These are phyloP conservation scores for Epistrophella euchroma DNA, from an alignment of 2,888 invertebrate genomes.

Conservation along the genomic window DNA sequence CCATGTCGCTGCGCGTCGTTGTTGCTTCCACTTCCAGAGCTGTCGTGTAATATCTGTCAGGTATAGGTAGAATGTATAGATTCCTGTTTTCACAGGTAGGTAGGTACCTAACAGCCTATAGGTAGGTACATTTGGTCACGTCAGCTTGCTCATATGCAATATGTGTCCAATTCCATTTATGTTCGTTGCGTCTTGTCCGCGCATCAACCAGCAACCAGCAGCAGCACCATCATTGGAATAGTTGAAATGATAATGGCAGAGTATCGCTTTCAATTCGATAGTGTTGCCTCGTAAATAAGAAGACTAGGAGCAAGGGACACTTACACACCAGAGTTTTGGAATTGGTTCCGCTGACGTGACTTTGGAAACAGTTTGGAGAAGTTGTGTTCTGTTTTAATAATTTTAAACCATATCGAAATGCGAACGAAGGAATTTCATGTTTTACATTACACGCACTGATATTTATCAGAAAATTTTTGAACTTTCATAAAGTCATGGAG, in stretches of 20 bases:
- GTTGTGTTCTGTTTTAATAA: constrained; percentile 22
- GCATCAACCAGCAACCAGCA: constrained; percentile 40
- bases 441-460: constrained; percentile 16
- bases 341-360: constrained; percentile 55
- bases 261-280: constrained; percentile 68
- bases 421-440: not conserved
- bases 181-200: constrained; percentile 37
- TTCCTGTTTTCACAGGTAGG: constrained; percentile 75
- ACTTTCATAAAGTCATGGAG: not conserved
- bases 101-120: constrained; percentile 6
- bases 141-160: constrained; percentile 70
- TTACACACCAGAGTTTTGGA: constrained; percentile 54
- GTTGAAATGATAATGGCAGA: constrained; percentile 68
- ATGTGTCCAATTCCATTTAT: constrained; percentile 72
- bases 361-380: not conserved
- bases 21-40: constrained; percentile 38
- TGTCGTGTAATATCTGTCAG: constrained; percentile 66
- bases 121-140: constrained; percentile 32
- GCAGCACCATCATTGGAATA: constrained; percentile 50
- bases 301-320: constrained; percentile 64
- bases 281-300: constrained; percentile 68
- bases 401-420: constrained; percentile 19
- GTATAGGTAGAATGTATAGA: constrained; percentile 48
- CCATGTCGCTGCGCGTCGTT: not conserved
- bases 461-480: constrained; percentile 35